phyloP scores from a whole-genome alignment of 1,140 invertebrate genomes.

The Sinonovacula constricta region DNA sequence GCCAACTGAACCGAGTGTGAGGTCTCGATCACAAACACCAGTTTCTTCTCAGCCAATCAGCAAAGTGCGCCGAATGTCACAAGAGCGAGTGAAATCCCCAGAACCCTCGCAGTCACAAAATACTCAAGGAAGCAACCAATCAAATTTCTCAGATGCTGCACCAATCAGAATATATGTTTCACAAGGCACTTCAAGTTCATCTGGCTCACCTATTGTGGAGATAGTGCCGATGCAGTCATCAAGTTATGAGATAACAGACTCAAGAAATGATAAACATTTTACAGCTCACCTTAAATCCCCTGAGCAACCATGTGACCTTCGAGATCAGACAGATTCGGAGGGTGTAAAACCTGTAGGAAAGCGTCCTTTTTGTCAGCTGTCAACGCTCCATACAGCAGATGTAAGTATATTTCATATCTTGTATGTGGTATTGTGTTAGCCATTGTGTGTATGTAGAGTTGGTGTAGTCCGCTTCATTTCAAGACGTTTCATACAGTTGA shows the following conservation, averaged over 20 bases:
- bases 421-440: no score
- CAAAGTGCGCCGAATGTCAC: slow-evolving; percentile 47
- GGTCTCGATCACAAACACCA: slow-evolving; percentile 36
- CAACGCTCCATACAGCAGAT: slow-evolving; percentile 57
- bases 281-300: slow-evolving; percentile 6
- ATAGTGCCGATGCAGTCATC: slow-evolving; percentile 58
- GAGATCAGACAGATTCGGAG: slow-evolving; percentile 31
- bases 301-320: slow-evolving; percentile 11
- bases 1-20: slow-evolving; percentile 1
- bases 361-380: slow-evolving; percentile 71
- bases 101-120: slow-evolving; percentile 18
- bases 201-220: slow-evolving; percentile 63
- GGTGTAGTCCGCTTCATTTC: no score
- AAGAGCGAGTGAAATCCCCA: slow-evolving; percentile 44
- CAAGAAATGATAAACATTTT: slow-evolving; percentile 14
- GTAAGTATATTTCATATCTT: slow-evolving; percentile 50
- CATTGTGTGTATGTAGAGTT: no score
- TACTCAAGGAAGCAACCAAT: slow-evolving; percentile 48
- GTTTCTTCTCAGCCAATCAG: slow-evolving; percentile 30
- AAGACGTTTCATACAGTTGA: no score
- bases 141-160: slow-evolving; percentile 55
- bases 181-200: slow-evolving; percentile 57
- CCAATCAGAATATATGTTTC: slow-evolving; percentile 72
- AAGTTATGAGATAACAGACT: slow-evolving; percentile 27
- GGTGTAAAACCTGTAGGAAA: slow-evolving; percentile 61